Base-by-base conservation (phyloP, 1,140 invertebrate species). In the Drosophila sp. region DNA sequence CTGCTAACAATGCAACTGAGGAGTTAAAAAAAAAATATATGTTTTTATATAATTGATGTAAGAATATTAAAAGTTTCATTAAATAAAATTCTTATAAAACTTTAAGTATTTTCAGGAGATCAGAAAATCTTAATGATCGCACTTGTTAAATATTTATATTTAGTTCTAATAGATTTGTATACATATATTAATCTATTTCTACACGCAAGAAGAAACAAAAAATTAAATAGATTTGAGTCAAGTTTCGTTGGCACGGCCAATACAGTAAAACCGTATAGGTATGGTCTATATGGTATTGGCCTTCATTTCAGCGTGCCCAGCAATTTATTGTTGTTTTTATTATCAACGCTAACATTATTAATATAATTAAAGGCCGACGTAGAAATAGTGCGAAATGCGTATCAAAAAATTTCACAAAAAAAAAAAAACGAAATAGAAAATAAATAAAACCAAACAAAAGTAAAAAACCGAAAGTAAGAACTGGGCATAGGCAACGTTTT, bases 321-420 rank as follows among this genome's bases (percentile, higher is more conserved):
- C 61, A 67, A 72, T 78, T 73, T 73, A 82, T 76, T 61, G 74
- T 59, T 69, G 40, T 77, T 58, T 80, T 76, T 80, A 72, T 72
- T 80, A 80, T 70, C 72, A 61, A 43, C 43, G 38, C 43, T 50
- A 48, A 56, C 56, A 73, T 67, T 80, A 79, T 80, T 56, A 78
- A 82, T 70, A 82, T 78, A 82, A 78, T 74, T 72, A 74, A 73
- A 73, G 46, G 41, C 36, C 45, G 64, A 9, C 40, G 40, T 41
- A 54, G 27, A 32, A 80, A 76, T 76, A 80, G 78, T 81, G 78
- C 63, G 75, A 81, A 81, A 72, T 80, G 61, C 67, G 67, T 73
- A 61, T 56, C 38, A 80, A 29, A 66, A 57, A 58, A 63, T 50
- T 50, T 67, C 57, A 51, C n/a, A 58, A n/a, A 43, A 41, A 54